A percentile compares a stretch with the other conserved stretches of the same genome.
Conservation (phyloP, 2,113 vertebrate genomes). For the Percopsis transmontana region DNA sequence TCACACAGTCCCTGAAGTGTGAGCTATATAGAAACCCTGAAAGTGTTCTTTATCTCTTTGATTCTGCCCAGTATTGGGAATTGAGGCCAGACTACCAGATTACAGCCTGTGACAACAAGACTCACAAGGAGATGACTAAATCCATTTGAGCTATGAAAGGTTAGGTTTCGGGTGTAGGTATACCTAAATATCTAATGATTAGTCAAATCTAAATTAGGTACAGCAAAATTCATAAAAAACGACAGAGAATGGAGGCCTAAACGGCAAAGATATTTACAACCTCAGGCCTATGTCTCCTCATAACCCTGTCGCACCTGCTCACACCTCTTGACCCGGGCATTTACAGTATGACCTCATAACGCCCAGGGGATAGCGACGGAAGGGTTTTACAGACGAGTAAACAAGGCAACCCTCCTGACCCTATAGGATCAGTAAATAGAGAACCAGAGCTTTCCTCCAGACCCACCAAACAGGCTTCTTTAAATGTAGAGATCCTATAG, state of each 20-base stretch:
- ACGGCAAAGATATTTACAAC: no score
- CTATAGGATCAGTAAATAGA: not conserved
- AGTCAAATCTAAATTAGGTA: no score
- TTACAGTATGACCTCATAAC: not conserved
- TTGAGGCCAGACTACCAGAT: not conserved
- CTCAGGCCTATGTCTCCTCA: no score
- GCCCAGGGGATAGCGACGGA: not conserved
- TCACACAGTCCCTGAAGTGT: constrained; percentile 9
- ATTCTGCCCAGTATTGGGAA: constrained; percentile 6
- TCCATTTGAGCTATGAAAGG: no score
- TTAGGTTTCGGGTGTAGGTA: no score
- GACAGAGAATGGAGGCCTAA: no score
- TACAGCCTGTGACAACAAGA: not conserved
- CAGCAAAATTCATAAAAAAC: no score
- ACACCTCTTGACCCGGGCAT: not conserved
- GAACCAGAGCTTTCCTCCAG: constrained; percentile 16
- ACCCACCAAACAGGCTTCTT: not conserved
- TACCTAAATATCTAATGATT: no score
- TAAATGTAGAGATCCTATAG: not conserved
- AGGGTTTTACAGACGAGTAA: constrained; percentile 11
- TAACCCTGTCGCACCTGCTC: not conserved
- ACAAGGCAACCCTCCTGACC: constrained; percentile 10
- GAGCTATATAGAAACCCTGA: constrained; percentile 9
- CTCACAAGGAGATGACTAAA: no score
- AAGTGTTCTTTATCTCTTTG: not conserved